These are phyloP conservation scores for Adrianichthys oophorus DNA, from an alignment of 2,797 vertebrate species.

Conservation along the genomic window DNA sequence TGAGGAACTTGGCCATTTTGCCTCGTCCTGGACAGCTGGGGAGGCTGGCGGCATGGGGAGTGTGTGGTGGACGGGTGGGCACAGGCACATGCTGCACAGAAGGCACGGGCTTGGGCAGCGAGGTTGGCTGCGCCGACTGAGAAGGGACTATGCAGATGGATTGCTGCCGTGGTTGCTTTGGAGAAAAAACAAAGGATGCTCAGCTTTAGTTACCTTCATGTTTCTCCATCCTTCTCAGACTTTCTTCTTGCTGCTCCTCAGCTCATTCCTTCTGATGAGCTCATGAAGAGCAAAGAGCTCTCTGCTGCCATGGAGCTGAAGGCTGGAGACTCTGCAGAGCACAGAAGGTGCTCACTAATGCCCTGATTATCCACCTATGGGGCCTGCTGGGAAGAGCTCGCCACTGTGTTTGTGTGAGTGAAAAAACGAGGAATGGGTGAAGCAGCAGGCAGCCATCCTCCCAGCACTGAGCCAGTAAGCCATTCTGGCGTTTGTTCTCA, in stretches of 20 bases:
- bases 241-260: conserved; percentile 3
- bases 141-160: conserved; percentile 77
- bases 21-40: conserved; percentile 89
- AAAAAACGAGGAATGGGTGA: background rate
- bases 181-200: background rate
- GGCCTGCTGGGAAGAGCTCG: conserved; percentile 46
- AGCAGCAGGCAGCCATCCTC: conserved; percentile 12
- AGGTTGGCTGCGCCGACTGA: conserved; percentile 84
- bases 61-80: conserved; percentile 80
- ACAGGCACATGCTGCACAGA: conserved; percentile 79
- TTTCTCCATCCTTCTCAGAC: background rate
- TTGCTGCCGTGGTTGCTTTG: conserved; percentile 60
- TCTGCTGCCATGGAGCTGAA: conserved; percentile 28
- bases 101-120: conserved; percentile 86
- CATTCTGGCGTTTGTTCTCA: conserved; percentile 44
- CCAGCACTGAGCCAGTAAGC: conserved; percentile 25
- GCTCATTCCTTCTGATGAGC: conserved; percentile 16
- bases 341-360: conserved; percentile 42
- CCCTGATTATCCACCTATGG: conserved; percentile 60
- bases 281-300: conserved; percentile 9
- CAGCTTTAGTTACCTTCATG: background rate
- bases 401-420: conserved; percentile 1
- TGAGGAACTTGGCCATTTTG: conserved; percentile 92
- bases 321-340: conserved; percentile 22
- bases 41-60: conserved; percentile 78